phyloP scores from a whole-genome alignment of 1,140 invertebrate genomes.

The Sinonovacula constricta region DNA sequence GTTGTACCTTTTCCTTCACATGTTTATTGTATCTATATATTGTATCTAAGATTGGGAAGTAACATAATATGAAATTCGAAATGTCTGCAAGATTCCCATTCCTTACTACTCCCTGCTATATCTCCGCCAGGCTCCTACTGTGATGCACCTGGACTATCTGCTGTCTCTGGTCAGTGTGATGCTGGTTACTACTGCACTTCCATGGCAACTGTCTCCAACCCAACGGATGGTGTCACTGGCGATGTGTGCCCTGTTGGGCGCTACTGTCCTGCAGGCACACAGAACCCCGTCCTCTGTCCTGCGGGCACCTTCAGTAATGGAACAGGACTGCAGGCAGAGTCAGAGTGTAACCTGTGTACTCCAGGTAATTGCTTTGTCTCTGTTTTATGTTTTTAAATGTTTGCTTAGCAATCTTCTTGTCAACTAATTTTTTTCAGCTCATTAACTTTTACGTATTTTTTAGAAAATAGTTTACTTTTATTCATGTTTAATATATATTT shows the following conservation, averaged over 20 bases:
- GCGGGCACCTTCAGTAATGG: conserved; percentile 69
- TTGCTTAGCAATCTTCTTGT: too few relatives aligned
- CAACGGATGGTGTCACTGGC: conserved; percentile 69
- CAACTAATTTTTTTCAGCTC: too few relatives aligned
- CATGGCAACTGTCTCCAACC: conserved; percentile 61
- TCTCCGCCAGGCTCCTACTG: conserved; percentile 70
- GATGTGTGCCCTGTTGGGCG: conserved; percentile 66
- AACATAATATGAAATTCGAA: too few relatives aligned
- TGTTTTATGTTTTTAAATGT: too few relatives aligned
- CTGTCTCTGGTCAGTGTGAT: conserved; percentile 67
- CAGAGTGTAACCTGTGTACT: conserved; percentile 70
- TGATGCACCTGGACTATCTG: conserved; percentile 60
- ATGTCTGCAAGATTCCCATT: too few relatives aligned
- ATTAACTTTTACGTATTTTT: too few relatives aligned
- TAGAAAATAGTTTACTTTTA: too few relatives aligned
- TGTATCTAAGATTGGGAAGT: too few relatives aligned
- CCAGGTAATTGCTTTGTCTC: too few relatives aligned
- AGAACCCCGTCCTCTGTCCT: conserved; percentile 61
- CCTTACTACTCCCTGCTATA: background rate
- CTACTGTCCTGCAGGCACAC: conserved; percentile 68
- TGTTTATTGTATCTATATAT: too few relatives aligned
- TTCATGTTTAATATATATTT: too few relatives aligned
- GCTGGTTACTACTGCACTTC: conserved; percentile 73
- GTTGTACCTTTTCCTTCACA: too few relatives aligned
- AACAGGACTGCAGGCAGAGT: conserved; percentile 65